Base-by-base conservation (phyloP, 2,113 vertebrate species). In the Dicaeum eximium region DNA sequence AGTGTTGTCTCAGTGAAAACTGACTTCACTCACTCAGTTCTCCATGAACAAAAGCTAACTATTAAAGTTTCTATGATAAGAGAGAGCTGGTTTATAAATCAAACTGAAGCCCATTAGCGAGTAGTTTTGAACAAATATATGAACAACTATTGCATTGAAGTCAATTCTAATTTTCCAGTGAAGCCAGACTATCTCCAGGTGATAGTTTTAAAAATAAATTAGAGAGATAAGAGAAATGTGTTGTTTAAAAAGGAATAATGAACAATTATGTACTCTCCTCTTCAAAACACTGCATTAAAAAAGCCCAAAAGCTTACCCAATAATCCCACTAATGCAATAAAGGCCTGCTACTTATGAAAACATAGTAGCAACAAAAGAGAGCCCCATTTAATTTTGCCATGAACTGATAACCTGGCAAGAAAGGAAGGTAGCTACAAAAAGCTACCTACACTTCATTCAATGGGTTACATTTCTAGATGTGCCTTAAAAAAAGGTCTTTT, bases 71-170 rank as follows among this genome's bases (percentile, higher is more conserved):
- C 28, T 40, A 74, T 1, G 82, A 90, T 95, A 93, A 90, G 79
- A 93, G 42, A 88, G 56, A 93, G 77, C 28, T 60, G 21, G 51
- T 90, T 70, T 64, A 93, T 80, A 93, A 90, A 95, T 90, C 81
- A 88, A 96, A 90, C 50, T 77, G 60, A 90, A 93, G 38, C 44
- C 71, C 74, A 44, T 73, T 80, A 94, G 67, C 45, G 56, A 53
- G n/a, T 44, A 30, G 40, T 53, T 92, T 90, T 66, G 44, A 90
- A 57, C 71, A 92, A 58, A 88, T 28, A 45, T 7, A 77, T 69
- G 71, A 96, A 60, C 15, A 90, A 44, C 10, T 65, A 82, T 56
- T 51, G 51, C 73, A 58, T 80, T 94, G 58, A 88, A 88, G 71
- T 66, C 24, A 86, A 60, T 64, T 80, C 25, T 71, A 25, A 60